Conservation (phyloP, 30 jellyfish, hydroid and myxozoan genomes). For the Cassiopea andromeda region DNA sequence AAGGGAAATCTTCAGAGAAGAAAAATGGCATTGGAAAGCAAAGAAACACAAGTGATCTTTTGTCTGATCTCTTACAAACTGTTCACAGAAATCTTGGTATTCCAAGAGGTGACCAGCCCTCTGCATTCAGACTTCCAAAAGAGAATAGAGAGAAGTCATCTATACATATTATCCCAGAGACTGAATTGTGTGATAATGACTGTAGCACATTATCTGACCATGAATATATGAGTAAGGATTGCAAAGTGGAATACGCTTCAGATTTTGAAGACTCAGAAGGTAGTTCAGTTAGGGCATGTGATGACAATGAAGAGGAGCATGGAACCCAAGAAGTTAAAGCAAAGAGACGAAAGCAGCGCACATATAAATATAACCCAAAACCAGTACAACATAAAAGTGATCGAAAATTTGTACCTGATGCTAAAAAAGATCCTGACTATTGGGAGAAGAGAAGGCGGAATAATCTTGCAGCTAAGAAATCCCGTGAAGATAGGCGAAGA, state of each 20-base stretch:
- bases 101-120: constrained; percentile 50
- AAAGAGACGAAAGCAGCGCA: constrained; percentile 68
- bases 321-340: constrained; percentile 5
- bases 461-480: constrained; percentile 89
- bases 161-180: neutral
- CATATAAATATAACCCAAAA: constrained; percentile 88
- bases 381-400: constrained; percentile 86
- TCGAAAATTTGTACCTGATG: constrained; percentile 84
- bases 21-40: neutral
- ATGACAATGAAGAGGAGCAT: neutral
- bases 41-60: constrained; percentile 42
- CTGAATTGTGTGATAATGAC: neutral
- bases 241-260: constrained; percentile 6
- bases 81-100: constrained; percentile 63
- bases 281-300: too few relatives aligned
- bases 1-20: constrained; percentile 25
- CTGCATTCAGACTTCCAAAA: constrained; percentile 39
- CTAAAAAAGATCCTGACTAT: constrained; percentile 72
- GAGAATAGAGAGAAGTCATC: neutral
- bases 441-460: constrained; percentile 91
- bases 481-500: constrained; percentile 91
- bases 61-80: constrained; percentile 43
- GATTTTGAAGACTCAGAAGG: constrained; percentile 30
- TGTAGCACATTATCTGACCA: constrained; percentile 12
- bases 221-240: constrained; percentile 22